A percentile compares a stretch with the other conserved stretches of the same genome.
phyloP scores from a whole-genome alignment of 2,797 vertebrate genomes.

The Rousettus madagascariensis region DNA sequence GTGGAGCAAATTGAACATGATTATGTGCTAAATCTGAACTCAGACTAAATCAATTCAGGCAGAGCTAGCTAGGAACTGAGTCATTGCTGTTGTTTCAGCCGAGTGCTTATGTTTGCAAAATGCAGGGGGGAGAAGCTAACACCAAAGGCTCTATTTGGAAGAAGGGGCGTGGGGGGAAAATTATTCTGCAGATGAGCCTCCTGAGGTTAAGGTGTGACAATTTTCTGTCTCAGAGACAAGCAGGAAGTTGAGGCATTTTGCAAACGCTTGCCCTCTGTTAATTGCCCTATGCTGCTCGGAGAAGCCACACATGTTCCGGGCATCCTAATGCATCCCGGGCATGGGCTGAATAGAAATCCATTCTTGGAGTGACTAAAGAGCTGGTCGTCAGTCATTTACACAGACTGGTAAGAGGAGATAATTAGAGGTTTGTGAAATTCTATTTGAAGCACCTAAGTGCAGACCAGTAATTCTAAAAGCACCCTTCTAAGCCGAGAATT shows the following conservation, averaged over 20 bases:
- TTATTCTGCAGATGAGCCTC: slow-evolving; percentile 65
- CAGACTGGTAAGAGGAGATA: slow-evolving; percentile 54
- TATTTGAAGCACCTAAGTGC: slow-evolving; percentile 54
- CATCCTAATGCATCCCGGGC: slow-evolving; percentile 17
- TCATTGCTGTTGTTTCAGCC: slow-evolving; percentile 84
- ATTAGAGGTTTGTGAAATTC: slow-evolving; percentile 68
- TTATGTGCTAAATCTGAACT: slow-evolving; percentile 88
- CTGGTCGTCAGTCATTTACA: slow-evolving; percentile 55
- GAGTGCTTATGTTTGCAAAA: slow-evolving; percentile 82
- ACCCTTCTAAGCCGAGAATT: slow-evolving; percentile 1
- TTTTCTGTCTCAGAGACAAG: slow-evolving; percentile 48
- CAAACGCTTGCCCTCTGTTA: slow-evolving; percentile 53
- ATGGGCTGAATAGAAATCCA: slow-evolving; percentile 54
- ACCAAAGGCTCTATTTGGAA: slow-evolving; percentile 57
- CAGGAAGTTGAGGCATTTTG: slow-evolving; percentile 63
- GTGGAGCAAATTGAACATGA: slow-evolving; percentile 88
- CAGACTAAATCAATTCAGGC: slow-evolving; percentile 86
- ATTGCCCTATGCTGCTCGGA: background rate
- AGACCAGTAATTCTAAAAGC: slow-evolving; percentile 50
- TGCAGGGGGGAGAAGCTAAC: slow-evolving; percentile 62
- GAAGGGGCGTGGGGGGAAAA: slow-evolving; percentile 21
- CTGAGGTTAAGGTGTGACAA: slow-evolving; percentile 52
- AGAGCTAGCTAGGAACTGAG: slow-evolving; percentile 82
- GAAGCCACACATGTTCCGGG: background rate
- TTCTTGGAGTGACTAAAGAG: slow-evolving; percentile 53